phyloP scores from a whole-genome alignment of 92 coral and sea anemone species.

The Palythoa grandis region DNA sequence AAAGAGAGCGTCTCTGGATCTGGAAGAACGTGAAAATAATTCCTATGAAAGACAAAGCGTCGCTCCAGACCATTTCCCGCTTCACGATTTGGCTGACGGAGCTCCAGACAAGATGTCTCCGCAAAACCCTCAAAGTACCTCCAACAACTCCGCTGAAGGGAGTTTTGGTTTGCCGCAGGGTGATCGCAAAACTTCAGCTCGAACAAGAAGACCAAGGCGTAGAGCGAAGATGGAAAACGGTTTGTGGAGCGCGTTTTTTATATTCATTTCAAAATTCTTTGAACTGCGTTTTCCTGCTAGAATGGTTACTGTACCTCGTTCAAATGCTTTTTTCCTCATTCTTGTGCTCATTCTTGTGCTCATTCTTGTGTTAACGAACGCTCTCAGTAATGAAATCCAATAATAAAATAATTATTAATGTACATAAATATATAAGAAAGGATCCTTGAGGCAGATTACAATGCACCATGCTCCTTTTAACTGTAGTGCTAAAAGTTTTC shows the following conservation, averaged over 20 bases:
- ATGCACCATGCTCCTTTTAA: too few relatives aligned
- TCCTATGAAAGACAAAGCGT: constrained; percentile 76
- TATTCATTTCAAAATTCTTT: neutral
- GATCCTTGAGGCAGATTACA: too few relatives aligned
- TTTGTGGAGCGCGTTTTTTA: constrained; percentile 8
- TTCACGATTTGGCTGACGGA: constrained; percentile 84
- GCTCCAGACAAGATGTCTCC: constrained; percentile 27
- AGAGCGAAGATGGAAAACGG: constrained; percentile 89
- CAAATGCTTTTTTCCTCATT: too few relatives aligned
- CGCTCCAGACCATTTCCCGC: constrained; percentile 72
- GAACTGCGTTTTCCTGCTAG: too few relatives aligned
- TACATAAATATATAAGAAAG: too few relatives aligned
- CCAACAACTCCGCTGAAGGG: constrained; percentile 84
- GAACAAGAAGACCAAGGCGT: constrained; percentile 76
- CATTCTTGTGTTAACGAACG: too few relatives aligned
- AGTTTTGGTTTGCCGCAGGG: constrained; percentile 72
- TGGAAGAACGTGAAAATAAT: constrained; percentile 82
- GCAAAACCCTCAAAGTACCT: constrained; percentile 65
- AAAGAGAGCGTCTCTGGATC: constrained; percentile 85
- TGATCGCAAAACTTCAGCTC: constrained; percentile 56
- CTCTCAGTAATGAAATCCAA: too few relatives aligned
- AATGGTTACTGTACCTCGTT: too few relatives aligned
- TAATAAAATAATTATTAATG: too few relatives aligned
- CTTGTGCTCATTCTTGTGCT: too few relatives aligned
- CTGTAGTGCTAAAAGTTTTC: too few relatives aligned